These are phyloP conservation scores for Ormia ochracea DNA, from an alignment of 2,888 invertebrate species.

Conservation along the genomic window DNA sequence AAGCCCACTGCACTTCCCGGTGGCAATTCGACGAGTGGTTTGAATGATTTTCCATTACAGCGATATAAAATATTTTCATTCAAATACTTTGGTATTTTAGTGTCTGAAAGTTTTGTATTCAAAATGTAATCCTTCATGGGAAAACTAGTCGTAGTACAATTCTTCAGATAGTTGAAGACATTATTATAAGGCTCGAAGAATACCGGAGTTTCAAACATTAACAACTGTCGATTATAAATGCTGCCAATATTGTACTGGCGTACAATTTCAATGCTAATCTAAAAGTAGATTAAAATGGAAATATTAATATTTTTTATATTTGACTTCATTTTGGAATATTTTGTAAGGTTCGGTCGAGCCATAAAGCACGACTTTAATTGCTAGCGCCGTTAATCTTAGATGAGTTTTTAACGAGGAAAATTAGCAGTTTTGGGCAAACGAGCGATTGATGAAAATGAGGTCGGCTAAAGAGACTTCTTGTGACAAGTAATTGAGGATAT, in stretches of 20 bases:
- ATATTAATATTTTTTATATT: not conserved
- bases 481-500: too few relatives aligned
- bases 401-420: too few relatives aligned
- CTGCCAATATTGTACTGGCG: constrained; percentile 71
- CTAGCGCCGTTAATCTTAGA: too few relatives aligned
- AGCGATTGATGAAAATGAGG: too few relatives aligned
- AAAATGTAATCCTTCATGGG: constrained; percentile 85
- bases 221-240: constrained; percentile 76
- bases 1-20: constrained; percentile 75
- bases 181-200: constrained; percentile 90
- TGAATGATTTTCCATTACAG: constrained; percentile 65
- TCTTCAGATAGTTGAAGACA: constrained; percentile 83
- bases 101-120: constrained; percentile 77
- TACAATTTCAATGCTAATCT: constrained; percentile 74
- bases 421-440: too few relatives aligned
- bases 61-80: constrained; percentile 63
- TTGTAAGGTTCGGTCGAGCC: too few relatives aligned
- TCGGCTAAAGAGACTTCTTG: too few relatives aligned
- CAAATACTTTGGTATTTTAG: constrained; percentile 74
- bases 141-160: constrained; percentile 79
- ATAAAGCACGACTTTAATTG: too few relatives aligned
- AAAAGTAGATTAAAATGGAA: not conserved
- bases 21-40: constrained; percentile 54
- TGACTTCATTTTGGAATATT: not conserved
- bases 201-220: constrained; percentile 86